A percentile compares a stretch with the other conserved stretches of the same genome.
phyloP scores from a whole-genome alignment of 2,888 invertebrate genomes.

The Meteorus cinctellus region DNA sequence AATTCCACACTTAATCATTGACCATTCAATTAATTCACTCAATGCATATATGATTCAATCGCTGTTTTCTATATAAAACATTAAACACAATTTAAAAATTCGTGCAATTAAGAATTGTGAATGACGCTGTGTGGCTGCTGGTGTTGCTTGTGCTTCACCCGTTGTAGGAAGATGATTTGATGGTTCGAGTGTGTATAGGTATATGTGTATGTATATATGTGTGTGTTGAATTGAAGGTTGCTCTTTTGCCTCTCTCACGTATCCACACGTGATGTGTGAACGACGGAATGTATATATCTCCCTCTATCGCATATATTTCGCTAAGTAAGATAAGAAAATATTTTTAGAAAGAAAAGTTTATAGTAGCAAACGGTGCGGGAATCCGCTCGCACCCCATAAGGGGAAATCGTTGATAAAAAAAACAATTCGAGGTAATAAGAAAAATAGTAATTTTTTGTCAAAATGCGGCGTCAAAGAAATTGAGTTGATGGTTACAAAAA shows the following conservation, averaged over 20 bases:
- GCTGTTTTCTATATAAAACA: background rate
- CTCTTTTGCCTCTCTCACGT: constrained; percentile 10
- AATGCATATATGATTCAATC: background rate
- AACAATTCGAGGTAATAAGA: too few relatives aligned
- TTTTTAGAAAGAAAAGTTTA: too few relatives aligned
- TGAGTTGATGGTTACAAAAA: too few relatives aligned
- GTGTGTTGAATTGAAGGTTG: background rate
- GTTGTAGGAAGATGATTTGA: constrained; percentile 29
- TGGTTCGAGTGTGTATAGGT: background rate
- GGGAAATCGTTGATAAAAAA: too few relatives aligned
- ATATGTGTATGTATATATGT: background rate
- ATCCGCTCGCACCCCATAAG: too few relatives aligned
- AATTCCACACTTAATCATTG: background rate
- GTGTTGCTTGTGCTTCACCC: background rate
- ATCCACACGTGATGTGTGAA: background rate
- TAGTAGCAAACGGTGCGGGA: too few relatives aligned
- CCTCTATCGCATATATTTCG: too few relatives aligned
- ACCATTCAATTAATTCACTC: background rate
- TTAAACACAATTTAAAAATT: background rate
- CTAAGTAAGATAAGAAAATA: too few relatives aligned
- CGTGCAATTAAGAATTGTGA: background rate
- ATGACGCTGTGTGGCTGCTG: background rate
- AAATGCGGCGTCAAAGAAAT: too few relatives aligned
- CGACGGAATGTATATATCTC: too few relatives aligned
- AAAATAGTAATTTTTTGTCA: too few relatives aligned